Evolutionary conservation across 2,113 vertebrate genomes (phyloP).

Genomic region (Romanogobio albipinnatus): DNA sequence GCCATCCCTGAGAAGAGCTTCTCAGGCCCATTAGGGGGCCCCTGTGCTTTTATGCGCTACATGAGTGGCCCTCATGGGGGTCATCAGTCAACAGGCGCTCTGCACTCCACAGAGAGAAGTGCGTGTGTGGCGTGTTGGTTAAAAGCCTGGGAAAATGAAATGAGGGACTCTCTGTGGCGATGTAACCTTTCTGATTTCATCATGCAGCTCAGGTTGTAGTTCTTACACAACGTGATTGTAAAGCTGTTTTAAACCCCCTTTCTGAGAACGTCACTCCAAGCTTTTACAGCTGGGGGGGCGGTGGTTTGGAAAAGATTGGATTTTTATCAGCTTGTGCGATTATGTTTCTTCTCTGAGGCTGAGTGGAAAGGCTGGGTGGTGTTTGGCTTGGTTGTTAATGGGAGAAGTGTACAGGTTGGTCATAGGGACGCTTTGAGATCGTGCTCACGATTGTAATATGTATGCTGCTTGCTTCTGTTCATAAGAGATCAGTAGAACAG

Average conservation of each 20-base stretch:
- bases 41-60: constrained; percentile 42
- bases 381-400: constrained; percentile 26
- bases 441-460: neutral
- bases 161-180: constrained; percentile 18
- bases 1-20: constrained; percentile 13
- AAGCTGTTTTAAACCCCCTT: constrained; percentile 52
- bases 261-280: constrained; percentile 31
- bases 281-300: constrained; percentile 42
- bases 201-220: constrained; percentile 37
- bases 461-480: neutral
- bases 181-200: constrained; percentile 46
- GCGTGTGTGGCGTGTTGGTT: constrained; percentile 12
- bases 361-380: constrained; percentile 31
- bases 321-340: constrained; percentile 54
- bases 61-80: constrained; percentile 45
- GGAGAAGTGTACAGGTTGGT: constrained; percentile 3
- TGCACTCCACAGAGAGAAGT: constrained; percentile 32
- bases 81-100: constrained; percentile 25
- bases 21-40: constrained; percentile 40
- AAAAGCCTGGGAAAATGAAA: constrained; percentile 44
- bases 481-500: neutral
- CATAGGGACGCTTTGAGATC: neutral
- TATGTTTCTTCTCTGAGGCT: constrained; percentile 43
- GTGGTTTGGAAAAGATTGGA: constrained; percentile 36
- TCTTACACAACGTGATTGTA: constrained; percentile 45